A percentile compares a stretch with the other conserved stretches of the same genome.
phyloP scores from a whole-genome alignment of 2,113 vertebrate species.

The Odontophorus gujanensis region DNA sequence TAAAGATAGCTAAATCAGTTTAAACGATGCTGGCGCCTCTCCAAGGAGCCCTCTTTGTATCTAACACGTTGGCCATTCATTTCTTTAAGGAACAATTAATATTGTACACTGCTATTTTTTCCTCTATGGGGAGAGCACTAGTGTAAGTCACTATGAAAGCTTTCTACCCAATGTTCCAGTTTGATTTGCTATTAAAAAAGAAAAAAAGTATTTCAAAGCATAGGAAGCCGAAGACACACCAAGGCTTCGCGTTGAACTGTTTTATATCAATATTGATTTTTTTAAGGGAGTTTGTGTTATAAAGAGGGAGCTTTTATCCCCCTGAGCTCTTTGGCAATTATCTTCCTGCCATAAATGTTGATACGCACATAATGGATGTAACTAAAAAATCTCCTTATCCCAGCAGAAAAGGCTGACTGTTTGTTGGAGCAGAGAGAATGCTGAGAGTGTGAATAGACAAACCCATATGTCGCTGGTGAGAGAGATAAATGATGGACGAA shows the following conservation, averaged over 20 bases:
- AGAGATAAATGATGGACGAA: slow-evolving; percentile 84
- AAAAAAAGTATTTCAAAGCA: slow-evolving; percentile 31
- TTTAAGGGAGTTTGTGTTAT: slow-evolving; percentile 69
- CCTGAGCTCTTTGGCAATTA: slow-evolving; percentile 83
- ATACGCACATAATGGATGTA: slow-evolving; percentile 85
- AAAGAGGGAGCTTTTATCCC: slow-evolving; percentile 81
- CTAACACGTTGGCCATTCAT: slow-evolving; percentile 38
- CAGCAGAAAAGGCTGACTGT: slow-evolving; percentile 83
- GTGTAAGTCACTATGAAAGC: neutral
- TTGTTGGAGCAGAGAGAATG: slow-evolving; percentile 84
- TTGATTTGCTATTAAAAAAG: slow-evolving; percentile 1
- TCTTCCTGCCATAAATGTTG: slow-evolving; percentile 86
- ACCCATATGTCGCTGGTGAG: slow-evolving; percentile 83
- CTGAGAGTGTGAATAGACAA: slow-evolving; percentile 83
- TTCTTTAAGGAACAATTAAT: slow-evolving; percentile 65
- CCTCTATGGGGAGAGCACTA: slow-evolving; percentile 2
- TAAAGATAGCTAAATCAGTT: slow-evolving; percentile 54
- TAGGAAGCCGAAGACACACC: slow-evolving; percentile 45
- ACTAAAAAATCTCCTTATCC: slow-evolving; percentile 84
- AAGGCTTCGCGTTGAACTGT: slow-evolving; percentile 63
- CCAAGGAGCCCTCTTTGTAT: slow-evolving; percentile 42
- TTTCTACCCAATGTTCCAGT: slow-evolving; percentile 17
- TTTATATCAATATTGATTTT: slow-evolving; percentile 83
- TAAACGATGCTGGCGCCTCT: slow-evolving; percentile 50
- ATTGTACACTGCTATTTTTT: slow-evolving; percentile 11